A percentile compares a stretch with the other conserved stretches of the same genome.
Conservation (phyloP, 2,888 invertebrate genomes). For the Aricia artaxerxes region DNA sequence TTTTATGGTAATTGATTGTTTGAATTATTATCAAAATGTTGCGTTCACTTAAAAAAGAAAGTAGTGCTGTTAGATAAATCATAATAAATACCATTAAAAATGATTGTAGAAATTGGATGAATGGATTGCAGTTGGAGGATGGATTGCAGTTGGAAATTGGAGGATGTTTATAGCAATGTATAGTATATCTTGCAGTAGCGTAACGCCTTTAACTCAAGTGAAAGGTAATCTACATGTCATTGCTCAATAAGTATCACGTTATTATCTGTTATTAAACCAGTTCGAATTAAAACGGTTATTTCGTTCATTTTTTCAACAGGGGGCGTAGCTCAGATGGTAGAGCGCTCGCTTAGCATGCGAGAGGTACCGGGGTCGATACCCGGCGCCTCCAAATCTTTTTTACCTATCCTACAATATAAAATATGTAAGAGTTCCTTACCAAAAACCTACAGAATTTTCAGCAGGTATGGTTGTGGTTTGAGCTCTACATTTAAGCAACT, state of each 20-base stretch:
- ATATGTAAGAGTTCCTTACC: too few species aligned
- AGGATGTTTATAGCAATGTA: not conserved
- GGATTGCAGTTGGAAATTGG: too few species aligned
- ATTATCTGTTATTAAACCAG: not conserved
- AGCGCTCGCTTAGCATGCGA: slow-evolving; percentile 81
- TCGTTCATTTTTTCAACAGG: slow-evolving; percentile 42
- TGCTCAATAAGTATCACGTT: slow-evolving; percentile 9
- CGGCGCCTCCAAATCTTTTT: slow-evolving; percentile 70
- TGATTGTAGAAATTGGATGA: not conserved
- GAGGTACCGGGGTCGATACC: slow-evolving; percentile 82
- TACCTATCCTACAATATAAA: not conserved
- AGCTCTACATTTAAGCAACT: too few species aligned
- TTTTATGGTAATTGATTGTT: too few species aligned
- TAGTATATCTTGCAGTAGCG: slow-evolving; percentile 6
- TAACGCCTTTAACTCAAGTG: not conserved
- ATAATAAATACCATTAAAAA: too few species aligned
- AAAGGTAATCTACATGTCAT: slow-evolving; percentile 25
- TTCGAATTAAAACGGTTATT: not conserved
- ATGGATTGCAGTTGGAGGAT: too few species aligned
- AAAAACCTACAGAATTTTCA: too few species aligned
- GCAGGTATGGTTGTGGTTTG: too few species aligned
- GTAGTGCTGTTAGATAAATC: too few species aligned
- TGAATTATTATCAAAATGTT: too few species aligned
- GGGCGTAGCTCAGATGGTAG: slow-evolving; percentile 81
- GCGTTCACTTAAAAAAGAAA: too few species aligned